These are phyloP conservation scores for Barypeithes pellucidus DNA, from an alignment of 2,888 invertebrate genomes.

Conservation along the genomic window DNA sequence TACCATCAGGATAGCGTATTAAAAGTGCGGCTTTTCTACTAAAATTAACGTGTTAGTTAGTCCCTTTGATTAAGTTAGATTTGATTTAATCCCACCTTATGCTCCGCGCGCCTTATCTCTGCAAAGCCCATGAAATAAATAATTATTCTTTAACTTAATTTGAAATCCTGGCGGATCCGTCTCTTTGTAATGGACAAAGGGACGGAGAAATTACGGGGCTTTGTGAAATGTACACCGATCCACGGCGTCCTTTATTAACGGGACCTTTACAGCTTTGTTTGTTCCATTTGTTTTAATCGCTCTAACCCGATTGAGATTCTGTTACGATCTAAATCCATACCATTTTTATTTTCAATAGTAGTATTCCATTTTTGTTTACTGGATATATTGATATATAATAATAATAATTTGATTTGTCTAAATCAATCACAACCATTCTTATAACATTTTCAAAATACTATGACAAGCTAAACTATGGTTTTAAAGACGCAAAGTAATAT, in stretches of 20 bases:
- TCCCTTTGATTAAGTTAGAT: conserved; percentile 23
- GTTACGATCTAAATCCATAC: conserved; percentile 43
- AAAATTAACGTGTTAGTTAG: conserved; percentile 3
- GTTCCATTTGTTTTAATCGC: conserved; percentile 49
- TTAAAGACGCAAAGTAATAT: no score
- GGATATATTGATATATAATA: no score
- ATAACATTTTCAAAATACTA: no score
- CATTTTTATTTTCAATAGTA: no score
- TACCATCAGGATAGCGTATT: no score
- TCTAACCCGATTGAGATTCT: conserved; percentile 46
- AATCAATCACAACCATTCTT: no score
- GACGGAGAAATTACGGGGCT: conserved; percentile 47
- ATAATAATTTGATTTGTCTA: no score
- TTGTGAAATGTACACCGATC: conserved; percentile 44
- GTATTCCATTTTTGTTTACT: no score
- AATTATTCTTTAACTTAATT: conserved; percentile 50
- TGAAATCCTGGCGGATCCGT: conserved; percentile 40
- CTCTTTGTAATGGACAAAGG: conserved; percentile 42
- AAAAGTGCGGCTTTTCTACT: background rate
- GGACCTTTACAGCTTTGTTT: conserved; percentile 53
- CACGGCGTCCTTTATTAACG: conserved; percentile 49
- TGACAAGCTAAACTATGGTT: no score
- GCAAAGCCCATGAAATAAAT: conserved; percentile 40
- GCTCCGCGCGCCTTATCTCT: conserved; percentile 8
- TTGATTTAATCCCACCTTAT: conserved; percentile 31